phyloP scores from a whole-genome alignment of 2,797 vertebrate genomes.

The Streptopelia turtur region DNA sequence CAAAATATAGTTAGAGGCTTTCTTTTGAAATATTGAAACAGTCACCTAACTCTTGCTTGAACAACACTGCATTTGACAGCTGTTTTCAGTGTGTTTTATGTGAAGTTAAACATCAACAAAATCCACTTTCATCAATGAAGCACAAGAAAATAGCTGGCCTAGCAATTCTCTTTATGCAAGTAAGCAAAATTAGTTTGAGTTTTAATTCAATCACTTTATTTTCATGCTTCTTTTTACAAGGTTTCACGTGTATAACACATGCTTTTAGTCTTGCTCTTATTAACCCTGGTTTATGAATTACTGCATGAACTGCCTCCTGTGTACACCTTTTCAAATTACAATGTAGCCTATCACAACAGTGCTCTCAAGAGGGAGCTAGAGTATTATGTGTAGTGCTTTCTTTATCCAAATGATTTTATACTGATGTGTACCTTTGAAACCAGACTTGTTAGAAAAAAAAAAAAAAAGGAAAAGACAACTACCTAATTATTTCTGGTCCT shows the following conservation, averaged over 20 bases:
- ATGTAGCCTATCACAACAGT: not conserved
- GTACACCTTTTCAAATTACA: not conserved
- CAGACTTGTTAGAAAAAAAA: not conserved
- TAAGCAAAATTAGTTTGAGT: not conserved
- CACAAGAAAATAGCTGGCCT: not conserved
- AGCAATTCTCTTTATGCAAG: not conserved
- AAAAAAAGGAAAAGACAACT: not conserved
- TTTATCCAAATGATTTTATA: not conserved
- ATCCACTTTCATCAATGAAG: not conserved
- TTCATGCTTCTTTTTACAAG: not conserved
- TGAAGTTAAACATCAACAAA: not conserved
- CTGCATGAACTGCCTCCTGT: not conserved
- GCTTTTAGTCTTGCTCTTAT: not conserved
- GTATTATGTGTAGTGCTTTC: not conserved
- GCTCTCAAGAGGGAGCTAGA: constrained; percentile 64
- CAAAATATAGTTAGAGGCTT: not conserved
- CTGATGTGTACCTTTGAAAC: not conserved
- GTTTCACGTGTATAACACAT: not conserved
- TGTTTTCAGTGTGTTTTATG: not conserved
- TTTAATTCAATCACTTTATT: not conserved
- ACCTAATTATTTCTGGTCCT: not conserved
- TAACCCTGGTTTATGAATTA: not conserved
- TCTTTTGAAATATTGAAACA: not conserved
- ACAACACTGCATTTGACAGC: not conserved
- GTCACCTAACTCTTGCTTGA: not conserved